Percentiles rank a stretch among this genome's conserved stretches.
These are phyloP conservation scores for Drosophila diplacantha DNA, from an alignment of 2,888 invertebrate genomes.

Conservation along the genomic window DNA sequence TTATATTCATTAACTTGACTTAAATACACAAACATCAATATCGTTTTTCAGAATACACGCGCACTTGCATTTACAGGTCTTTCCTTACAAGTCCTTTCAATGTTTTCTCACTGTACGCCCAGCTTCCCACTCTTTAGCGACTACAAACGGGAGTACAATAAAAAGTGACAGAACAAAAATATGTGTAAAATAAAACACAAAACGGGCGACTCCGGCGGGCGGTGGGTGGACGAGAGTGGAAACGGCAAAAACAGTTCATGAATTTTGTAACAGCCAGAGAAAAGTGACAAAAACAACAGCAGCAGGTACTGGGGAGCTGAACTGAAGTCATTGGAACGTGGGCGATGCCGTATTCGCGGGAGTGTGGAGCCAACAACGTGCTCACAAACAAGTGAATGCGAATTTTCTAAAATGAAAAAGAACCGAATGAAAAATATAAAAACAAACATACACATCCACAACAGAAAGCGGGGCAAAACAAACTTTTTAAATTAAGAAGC, in stretches of 20 bases:
- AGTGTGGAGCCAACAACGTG: slow-evolving; percentile 27
- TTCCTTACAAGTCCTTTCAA: too few species aligned
- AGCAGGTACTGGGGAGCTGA: slow-evolving; percentile 13
- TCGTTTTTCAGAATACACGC: too few species aligned
- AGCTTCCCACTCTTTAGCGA: slow-evolving; percentile 19
- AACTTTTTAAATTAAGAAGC: slow-evolving; percentile 70
- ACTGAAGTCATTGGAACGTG: slow-evolving; percentile 28
- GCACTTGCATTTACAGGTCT: too few species aligned
- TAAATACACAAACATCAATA: too few species aligned
- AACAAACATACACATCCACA: slow-evolving; percentile 10
- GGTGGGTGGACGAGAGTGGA: slow-evolving; percentile 27
- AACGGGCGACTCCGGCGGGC: slow-evolving; percentile 16
- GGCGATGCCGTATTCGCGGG: slow-evolving; percentile 25
- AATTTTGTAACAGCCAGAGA: slow-evolving; percentile 65
- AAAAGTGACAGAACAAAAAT: slow-evolving; percentile 69
- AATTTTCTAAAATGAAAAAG: slow-evolving; percentile 54
- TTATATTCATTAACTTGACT: too few species aligned
- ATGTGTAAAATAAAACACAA: slow-evolving; percentile 67
- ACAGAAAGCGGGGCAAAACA: slow-evolving; percentile 41
- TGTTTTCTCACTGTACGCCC: slow-evolving; percentile 2
- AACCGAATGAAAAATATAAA: slow-evolving; percentile 13
- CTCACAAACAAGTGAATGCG: slow-evolving; percentile 56
- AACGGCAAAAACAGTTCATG: slow-evolving; percentile 64
- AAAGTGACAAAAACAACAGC: slow-evolving; percentile 64
- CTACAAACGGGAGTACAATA: slow-evolving; percentile 52